Evolutionary conservation across 2,888 invertebrate species (phyloP).

Genomic region (Agonopterix alstromeriana): DNA sequence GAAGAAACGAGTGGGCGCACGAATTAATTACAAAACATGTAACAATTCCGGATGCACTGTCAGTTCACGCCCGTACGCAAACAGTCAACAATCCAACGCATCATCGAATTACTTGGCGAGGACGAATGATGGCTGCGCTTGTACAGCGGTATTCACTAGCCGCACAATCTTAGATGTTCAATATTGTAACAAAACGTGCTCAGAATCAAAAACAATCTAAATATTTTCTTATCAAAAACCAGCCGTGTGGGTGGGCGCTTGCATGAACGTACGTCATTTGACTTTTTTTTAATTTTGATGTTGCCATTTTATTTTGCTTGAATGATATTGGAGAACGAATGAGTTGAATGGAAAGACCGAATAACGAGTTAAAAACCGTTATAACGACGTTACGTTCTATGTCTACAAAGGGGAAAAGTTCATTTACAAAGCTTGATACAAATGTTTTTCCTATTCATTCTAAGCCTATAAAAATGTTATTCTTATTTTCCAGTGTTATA

Average conservation of each 20-base stretch:
- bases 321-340: too few relatives aligned
- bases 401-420: too few relatives aligned
- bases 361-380: too few relatives aligned
- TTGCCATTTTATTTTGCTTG: too few relatives aligned
- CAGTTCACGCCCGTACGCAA: slow-evolving; percentile 38
- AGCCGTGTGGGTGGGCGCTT: slow-evolving; percentile 38
- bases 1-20: slow-evolving; percentile 43
- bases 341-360: too few relatives aligned
- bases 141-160: slow-evolving; percentile 24
- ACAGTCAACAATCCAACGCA: slow-evolving; percentile 29
- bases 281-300: too few relatives aligned
- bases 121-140: slow-evolving; percentile 17
- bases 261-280: background rate
- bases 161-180: slow-evolving; percentile 30
- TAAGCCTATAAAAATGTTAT: too few relatives aligned
- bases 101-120: slow-evolving; percentile 18
- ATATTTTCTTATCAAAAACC: slow-evolving; percentile 42
- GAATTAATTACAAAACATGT: slow-evolving; percentile 62
- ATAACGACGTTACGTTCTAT: too few relatives aligned
- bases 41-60: slow-evolving; percentile 31
- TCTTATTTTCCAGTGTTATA: too few relatives aligned
- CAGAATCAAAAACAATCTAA: slow-evolving; percentile 39
- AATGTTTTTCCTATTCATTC: too few relatives aligned
- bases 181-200: slow-evolving; percentile 39
- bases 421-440: too few relatives aligned